Base-by-base conservation (phyloP, 2,888 invertebrate species). In the Drosophila birchii region DNA sequence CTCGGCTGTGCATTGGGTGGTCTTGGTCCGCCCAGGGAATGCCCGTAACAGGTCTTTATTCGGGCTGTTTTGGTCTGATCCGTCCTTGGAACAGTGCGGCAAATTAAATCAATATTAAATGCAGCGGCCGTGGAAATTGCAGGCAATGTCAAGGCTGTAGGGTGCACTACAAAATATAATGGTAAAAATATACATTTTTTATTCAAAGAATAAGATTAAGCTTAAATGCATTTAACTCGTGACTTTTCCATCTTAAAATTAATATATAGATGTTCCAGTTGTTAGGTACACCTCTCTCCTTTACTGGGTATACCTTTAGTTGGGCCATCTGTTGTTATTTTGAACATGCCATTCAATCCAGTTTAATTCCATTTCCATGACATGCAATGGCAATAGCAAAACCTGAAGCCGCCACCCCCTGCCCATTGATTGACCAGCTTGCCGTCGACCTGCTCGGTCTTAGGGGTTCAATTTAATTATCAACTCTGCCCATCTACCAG, bases 21-120 rank as follows among this genome's bases (percentile, higher is more conserved):
- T 16, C 29, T 41, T 34, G 26, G 18, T 18, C 44, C 61, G 60
- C 26, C 44, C 36, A 29, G 58, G n/a, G 36, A 71, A 39, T 12
- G 14, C 5, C 43, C 32, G 32, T 45, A 39, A 26, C 47, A 47
- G 71, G 71, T 71, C 45, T 47, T 39, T 41, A 47, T 60, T 34
- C 71, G 26, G 26, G 34, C 41, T 41, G 51, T 43, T 59, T 57
- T 12, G 34, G 16, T n/a, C 26, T n/a, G 41, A 60, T 75, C 71
- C 54, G 69, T 68, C 69, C 73, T 75, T 75, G 69, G 23, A 41
- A 36, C 29, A 57, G 59, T 78, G 81, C 68, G 59, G 61, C 29
- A 76, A 78, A 80, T 82, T 78, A 76, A 89, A 86, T 89, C 85
- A 86, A 86, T 89, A 89, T 80, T 82, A 62, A 86, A 76, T 73